A percentile compares a stretch with the other conserved stretches of the same genome.
Evolutionary conservation across 2,113 vertebrate species (phyloP).

Genomic region (Haemorhous mexicanus): DNA sequence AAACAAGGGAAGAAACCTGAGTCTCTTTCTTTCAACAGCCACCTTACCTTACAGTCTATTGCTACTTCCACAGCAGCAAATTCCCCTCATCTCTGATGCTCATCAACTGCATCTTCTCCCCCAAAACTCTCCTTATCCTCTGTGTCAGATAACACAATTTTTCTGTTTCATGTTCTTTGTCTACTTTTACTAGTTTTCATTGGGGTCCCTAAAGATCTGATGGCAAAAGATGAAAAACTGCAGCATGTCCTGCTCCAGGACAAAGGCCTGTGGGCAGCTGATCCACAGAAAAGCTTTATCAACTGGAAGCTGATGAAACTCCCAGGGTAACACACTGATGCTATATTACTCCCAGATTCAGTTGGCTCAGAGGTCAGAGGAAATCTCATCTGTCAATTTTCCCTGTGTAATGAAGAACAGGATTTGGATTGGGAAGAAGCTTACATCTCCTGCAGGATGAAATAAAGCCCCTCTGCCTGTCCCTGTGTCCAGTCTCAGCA

Average conservation of each 20-base stretch:
- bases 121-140: neutral
- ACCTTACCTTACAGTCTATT: neutral
- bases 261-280: conserved; percentile 19
- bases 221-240: conserved; percentile 1
- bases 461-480: neutral
- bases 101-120: neutral
- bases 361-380: conserved; percentile 23
- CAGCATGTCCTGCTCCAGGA: neutral
- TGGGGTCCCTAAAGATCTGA: neutral
- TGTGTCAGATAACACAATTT: neutral
- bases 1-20: neutral
- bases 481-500: neutral
- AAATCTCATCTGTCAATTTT: conserved; percentile 37
- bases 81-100: neutral
- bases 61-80: neutral
- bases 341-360: conserved; percentile 46
- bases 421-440: conserved; percentile 23
- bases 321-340: neutral
- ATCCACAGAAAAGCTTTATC: conserved; percentile 16
- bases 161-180: neutral
- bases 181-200: neutral
- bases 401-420: conserved; percentile 15
- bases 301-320: conserved; percentile 39
- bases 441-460: neutral
- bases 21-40: neutral